phyloP scores from a whole-genome alignment of 2,113 vertebrate species.

The Pithys albifrons region DNA sequence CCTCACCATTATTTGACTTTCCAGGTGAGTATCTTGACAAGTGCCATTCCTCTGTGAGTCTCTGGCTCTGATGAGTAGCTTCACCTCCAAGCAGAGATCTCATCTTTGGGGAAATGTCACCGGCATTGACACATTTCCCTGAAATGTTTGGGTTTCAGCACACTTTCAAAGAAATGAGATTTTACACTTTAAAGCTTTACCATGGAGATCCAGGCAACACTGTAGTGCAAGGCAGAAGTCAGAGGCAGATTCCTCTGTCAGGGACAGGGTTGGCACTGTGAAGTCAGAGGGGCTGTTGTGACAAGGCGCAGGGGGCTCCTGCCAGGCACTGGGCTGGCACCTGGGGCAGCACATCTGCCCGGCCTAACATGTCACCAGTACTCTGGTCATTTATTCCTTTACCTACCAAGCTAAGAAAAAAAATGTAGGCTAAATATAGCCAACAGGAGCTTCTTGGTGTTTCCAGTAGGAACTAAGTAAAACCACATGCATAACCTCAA shows the following conservation, averaged over 20 bases:
- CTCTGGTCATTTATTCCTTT: background rate
- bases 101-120: background rate
- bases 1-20: background rate
- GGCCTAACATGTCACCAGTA: accelerated
- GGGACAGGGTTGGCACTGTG: no score
- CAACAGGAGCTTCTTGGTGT: background rate
- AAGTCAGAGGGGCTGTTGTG: background rate
- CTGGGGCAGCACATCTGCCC: accelerated
- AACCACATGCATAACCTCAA: background rate
- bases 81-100: background rate
- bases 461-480: background rate
- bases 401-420: background rate
- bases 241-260: background rate
- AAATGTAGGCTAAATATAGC: background rate
- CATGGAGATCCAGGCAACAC: background rate
- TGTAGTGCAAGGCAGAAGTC: background rate
- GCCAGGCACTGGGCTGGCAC: accelerated
- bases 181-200: background rate
- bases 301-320: accelerated
- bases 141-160: background rate
- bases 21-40: background rate
- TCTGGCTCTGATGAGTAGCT: background rate
- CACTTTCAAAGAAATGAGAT: background rate
- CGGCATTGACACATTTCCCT: background rate
- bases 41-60: background rate